A percentile compares a stretch with the other conserved stretches of the same genome.
Conservation (phyloP, 2,888 invertebrate species). For the Drosophila neonasuta region DNA sequence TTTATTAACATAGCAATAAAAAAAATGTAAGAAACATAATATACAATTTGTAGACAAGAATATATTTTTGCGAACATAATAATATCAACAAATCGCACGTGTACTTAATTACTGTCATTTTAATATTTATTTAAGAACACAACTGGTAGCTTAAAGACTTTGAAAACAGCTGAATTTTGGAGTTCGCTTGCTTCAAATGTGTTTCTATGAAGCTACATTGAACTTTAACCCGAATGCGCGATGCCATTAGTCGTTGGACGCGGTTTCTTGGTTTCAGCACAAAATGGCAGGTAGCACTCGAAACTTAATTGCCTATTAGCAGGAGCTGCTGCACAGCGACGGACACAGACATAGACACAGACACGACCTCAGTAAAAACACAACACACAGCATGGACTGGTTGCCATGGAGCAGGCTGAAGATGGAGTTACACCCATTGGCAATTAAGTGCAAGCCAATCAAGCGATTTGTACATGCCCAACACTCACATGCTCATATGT, state of each 20-base stretch:
- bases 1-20: too few relatives aligned
- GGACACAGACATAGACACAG: slow-evolving; percentile 35
- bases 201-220: slow-evolving; percentile 30
- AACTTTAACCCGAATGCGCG: slow-evolving; percentile 54
- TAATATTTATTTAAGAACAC: background rate
- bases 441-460: slow-evolving; percentile 76
- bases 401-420: slow-evolving; percentile 3
- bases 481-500: slow-evolving; percentile 51
- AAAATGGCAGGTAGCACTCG: slow-evolving; percentile 75
- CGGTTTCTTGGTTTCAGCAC: slow-evolving; percentile 40
- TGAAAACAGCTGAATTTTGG: background rate
- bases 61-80: too few relatives aligned
- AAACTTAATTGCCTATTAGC: slow-evolving; percentile 74
- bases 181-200: background rate
- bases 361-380: slow-evolving; percentile 63
- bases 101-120: background rate
- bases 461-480: slow-evolving; percentile 74
- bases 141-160: background rate
- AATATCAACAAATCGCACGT: too few relatives aligned
- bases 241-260: slow-evolving; percentile 50
- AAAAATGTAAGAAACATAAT: too few relatives aligned
- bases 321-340: slow-evolving; percentile 55
- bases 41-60: too few relatives aligned
- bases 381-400: slow-evolving; percentile 9
- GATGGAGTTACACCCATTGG: slow-evolving; percentile 66